phyloP scores from a whole-genome alignment of 2,113 vertebrate species.

The Caloenas nicobarica region DNA sequence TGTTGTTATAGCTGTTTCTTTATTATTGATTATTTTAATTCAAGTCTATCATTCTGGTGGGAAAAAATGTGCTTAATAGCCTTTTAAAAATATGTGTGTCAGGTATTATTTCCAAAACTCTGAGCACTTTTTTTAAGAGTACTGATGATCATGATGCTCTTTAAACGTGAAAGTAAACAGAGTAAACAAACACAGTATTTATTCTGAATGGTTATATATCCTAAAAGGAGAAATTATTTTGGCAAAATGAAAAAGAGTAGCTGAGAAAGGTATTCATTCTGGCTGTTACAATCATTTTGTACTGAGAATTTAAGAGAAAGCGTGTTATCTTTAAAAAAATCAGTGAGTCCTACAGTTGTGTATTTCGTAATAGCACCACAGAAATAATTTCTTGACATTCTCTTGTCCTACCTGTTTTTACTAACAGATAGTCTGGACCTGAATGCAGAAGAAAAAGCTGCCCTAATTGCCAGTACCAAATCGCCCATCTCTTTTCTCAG shows the following conservation, averaged over 20 bases:
- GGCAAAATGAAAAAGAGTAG: neutral
- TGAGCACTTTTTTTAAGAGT: neutral
- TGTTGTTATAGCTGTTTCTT: neutral
- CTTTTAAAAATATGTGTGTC: neutral
- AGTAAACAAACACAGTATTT: neutral
- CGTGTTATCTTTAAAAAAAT: neutral
- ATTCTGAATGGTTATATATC: neutral
- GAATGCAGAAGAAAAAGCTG: constrained; percentile 91
- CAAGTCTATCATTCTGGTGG: neutral
- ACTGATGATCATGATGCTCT: neutral
- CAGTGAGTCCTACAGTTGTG: neutral
- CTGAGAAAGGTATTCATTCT: neutral
- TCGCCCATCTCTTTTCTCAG: constrained; percentile 98
- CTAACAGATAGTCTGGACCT: constrained; percentile 85
- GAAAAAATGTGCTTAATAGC: neutral
- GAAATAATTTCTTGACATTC: neutral
- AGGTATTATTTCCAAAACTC: neutral
- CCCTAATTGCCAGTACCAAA: constrained; percentile 89
- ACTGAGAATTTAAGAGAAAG: neutral
- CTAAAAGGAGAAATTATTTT: neutral
- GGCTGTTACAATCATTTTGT: neutral
- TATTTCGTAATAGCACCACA: neutral
- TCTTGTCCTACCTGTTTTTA: neutral
- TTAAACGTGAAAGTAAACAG: neutral
- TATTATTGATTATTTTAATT: neutral